Evolutionary conservation across 2,113 vertebrate species (phyloP).

Genomic region (Pseudopodoces humilis): DNA sequence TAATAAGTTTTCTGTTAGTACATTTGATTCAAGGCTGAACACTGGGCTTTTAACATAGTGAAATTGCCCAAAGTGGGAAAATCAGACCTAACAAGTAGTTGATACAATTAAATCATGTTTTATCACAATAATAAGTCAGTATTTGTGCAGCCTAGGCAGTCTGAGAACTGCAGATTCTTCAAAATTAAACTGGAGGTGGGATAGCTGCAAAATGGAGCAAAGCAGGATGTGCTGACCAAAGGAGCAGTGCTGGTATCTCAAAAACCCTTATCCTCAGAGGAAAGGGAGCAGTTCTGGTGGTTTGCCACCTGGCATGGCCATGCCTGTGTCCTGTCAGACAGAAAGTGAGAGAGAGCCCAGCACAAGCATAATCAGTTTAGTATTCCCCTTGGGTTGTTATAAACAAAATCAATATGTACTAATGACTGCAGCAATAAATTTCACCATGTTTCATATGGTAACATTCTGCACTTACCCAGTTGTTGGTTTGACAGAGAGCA

Average conservation of each 20-base stretch:
- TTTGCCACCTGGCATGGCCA: constrained; percentile 6
- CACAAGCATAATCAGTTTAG: constrained; percentile 51
- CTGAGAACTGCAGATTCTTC: neutral
- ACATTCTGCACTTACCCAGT: constrained; percentile 71
- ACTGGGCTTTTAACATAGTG: neutral
- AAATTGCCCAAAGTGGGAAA: neutral
- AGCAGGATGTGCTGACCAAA: neutral
- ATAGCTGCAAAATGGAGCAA: neutral
- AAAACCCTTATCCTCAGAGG: neutral
- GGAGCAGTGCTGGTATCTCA: neutral
- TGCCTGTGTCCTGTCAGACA: constrained; percentile 1
- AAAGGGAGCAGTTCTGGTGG: neutral
- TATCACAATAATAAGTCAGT: neutral
- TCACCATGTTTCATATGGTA: constrained; percentile 70
- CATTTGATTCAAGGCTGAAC: neutral
- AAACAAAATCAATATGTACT: constrained; percentile 77
- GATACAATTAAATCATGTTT: neutral
- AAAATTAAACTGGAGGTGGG: neutral
- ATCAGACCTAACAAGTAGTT: neutral
- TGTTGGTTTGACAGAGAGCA: constrained; percentile 75
- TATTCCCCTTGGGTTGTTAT: constrained; percentile 72
- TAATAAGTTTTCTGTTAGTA: neutral
- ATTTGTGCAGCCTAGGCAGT: neutral
- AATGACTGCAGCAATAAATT: constrained; percentile 79
- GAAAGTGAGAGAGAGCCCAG: neutral